phyloP scores from a whole-genome alignment of 1,140 invertebrate species.

The Chionoecetes opilio region DNA sequence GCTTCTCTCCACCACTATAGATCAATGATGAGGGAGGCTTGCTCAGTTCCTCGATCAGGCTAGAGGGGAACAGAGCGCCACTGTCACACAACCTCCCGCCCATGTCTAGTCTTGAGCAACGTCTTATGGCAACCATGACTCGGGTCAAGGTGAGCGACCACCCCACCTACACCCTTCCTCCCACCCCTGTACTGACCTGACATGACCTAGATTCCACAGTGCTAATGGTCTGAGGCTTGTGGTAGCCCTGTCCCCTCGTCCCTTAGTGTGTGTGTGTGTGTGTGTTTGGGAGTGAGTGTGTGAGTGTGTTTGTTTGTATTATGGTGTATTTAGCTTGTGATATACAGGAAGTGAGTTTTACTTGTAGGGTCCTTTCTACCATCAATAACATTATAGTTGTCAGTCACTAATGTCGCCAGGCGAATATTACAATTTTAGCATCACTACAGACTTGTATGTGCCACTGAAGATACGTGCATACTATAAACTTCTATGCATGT shows the following conservation, averaged over 20 bases:
- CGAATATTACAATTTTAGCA: no score
- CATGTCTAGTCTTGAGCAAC: constrained; percentile 62
- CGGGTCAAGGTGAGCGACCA: constrained; percentile 70
- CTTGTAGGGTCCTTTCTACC: no score
- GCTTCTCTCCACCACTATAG: constrained; percentile 72
- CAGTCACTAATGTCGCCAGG: no score
- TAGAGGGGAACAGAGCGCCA: constrained; percentile 50
- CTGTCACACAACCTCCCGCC: constrained; percentile 34
- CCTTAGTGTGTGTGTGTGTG: not conserved
- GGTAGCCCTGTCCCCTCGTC: not conserved
- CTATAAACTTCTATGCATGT: no score
- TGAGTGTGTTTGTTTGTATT: no score
- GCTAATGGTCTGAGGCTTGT: not conserved
- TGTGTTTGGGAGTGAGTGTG: not conserved
- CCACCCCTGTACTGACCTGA: not conserved
- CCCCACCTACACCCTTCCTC: not conserved
- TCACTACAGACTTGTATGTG: no score
- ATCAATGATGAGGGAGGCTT: constrained; percentile 54
- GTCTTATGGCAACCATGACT: constrained; percentile 68
- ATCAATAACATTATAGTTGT: no score
- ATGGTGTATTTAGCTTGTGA: no score
- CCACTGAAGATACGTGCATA: no score
- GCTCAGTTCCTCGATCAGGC: constrained; percentile 33
- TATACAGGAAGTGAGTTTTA: no score
- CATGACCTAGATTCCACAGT: not conserved